Conservation (phyloP, 2,888 invertebrate genomes). For the Scrobipalpa costella region DNA sequence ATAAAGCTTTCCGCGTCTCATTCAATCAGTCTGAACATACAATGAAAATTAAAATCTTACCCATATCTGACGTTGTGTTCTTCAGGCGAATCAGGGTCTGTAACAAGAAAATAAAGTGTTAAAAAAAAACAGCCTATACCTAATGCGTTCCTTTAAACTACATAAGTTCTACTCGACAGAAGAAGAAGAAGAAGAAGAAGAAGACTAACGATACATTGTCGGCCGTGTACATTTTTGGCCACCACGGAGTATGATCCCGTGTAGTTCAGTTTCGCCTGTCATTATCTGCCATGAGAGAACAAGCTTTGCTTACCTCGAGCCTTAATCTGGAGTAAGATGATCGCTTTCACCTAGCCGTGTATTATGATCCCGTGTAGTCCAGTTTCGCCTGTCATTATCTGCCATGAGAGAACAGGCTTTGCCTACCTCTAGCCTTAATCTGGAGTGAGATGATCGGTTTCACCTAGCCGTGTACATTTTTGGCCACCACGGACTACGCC, state of each 20-base stretch:
- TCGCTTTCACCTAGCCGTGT: slow-evolving; percentile 92
- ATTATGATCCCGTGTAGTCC: slow-evolving; percentile 77
- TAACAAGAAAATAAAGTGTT: slow-evolving; percentile 30
- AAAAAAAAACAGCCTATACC: background rate
- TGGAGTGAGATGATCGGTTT: slow-evolving; percentile 94
- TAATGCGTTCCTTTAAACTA: too few species aligned
- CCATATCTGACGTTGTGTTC: slow-evolving; percentile 75
- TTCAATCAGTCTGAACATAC: too few species aligned
- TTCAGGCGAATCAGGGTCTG: slow-evolving; percentile 64
- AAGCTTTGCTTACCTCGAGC: slow-evolving; percentile 90
- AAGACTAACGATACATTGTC: too few species aligned
- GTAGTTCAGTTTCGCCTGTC: too few species aligned
- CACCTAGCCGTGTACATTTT: slow-evolving; percentile 90
- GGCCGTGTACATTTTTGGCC: too few species aligned
- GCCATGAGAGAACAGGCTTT: too few species aligned
- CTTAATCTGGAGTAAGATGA: slow-evolving; percentile 92
- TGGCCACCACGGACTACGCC: slow-evolving; percentile 91
- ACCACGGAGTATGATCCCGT: too few species aligned
- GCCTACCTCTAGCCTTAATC: slow-evolving; percentile 89
- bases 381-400: background rate
- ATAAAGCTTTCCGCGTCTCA: too few species aligned
- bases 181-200: too few species aligned
- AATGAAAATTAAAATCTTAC: too few species aligned
- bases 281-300: too few species aligned
- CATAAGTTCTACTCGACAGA: too few species aligned